Conservation (phyloP, 2,888 invertebrate genomes). For the Platycheirus albimanus region DNA sequence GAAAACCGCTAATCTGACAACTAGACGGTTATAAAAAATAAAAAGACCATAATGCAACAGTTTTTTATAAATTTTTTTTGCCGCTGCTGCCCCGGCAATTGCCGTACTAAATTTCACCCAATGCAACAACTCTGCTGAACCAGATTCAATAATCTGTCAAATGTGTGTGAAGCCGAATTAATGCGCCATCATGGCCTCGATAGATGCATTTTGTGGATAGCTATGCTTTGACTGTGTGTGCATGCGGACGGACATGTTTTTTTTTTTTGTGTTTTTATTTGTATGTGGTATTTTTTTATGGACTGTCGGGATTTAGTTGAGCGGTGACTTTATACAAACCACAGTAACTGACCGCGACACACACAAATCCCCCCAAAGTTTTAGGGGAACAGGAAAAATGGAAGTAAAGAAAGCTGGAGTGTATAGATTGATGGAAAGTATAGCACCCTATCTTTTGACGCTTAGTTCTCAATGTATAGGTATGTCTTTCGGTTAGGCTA, state of each 20-base stretch:
- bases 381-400: too few species aligned
- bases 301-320: constrained; percentile 38
- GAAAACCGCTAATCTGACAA: constrained; percentile 54
- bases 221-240: constrained; percentile 4
- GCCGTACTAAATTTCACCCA: constrained; percentile 25
- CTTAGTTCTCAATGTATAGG: too few species aligned
- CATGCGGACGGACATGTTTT: constrained; percentile 24
- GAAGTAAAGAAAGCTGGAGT: too few species aligned
- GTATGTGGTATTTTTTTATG: too few species aligned
- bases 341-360: constrained; percentile 38
- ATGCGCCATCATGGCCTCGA: constrained; percentile 56
- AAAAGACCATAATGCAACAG: constrained; percentile 36
- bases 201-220: constrained; percentile 28
- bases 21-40: background rate
- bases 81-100: too few species aligned
- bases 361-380: background rate
- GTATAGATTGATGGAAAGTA: too few species aligned
- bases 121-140: constrained; percentile 30
- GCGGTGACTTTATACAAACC: constrained; percentile 46
- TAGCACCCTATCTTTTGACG: too few species aligned
- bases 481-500: too few species aligned
- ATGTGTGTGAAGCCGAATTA: constrained; percentile 58
- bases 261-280: constrained; percentile 21
- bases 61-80: too few species aligned
- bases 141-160: constrained; percentile 62